Base-by-base conservation (phyloP, 64 coral and sea anemone species). In the Stichodactyla mertensii region DNA sequence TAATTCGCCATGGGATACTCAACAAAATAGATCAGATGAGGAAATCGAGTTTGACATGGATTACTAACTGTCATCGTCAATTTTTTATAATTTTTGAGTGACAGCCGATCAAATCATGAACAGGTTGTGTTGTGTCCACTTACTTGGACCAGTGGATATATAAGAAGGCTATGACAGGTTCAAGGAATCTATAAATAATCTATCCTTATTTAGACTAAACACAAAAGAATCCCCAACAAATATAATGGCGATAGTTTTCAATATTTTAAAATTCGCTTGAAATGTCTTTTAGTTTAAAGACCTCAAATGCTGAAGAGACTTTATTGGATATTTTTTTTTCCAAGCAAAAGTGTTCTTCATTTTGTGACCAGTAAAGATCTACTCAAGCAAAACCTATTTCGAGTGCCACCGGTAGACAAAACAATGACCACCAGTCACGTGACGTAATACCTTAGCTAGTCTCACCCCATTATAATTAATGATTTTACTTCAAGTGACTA, bases 391-490 rank as follows among this genome's bases (percentile, higher is more conserved):
- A 13, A 9, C 7, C 69, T 74, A 31, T 74, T 27, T 27, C 4
- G 10, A 74, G 60, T 36, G 18, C 83, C 83, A 85, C 83, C 83
- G 0, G 83, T 61, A 85, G 60, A 7, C 83, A 85, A 10, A 64
- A 85, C 83, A 85, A 85, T 54, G 19, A 57, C 6, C 24, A 64
- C 83, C 55, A 10, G 83, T 16, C 5, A 24, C 20, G 16, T 85
- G 55, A 85, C 83, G 27, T 85, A 52, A 61, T 57, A 58, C 18
- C 31, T 55, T 58, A 20, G 2, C 83, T 31, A 85, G 55, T 4
- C 57, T 55, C 2, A 53, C 14, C 78, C 53, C 57, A 85, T 58
- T 54, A 85, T 85, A 85, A 85, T 85, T 85, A 61, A 85, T 85
- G 83, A 85, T 85, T 64, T 85, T 9, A 64, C 53, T 20, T 9